A percentile compares a stretch with the other conserved stretches of the same genome.
phyloP scores from a whole-genome alignment of 2,888 invertebrate genomes.

The Andrena flavipes region DNA sequence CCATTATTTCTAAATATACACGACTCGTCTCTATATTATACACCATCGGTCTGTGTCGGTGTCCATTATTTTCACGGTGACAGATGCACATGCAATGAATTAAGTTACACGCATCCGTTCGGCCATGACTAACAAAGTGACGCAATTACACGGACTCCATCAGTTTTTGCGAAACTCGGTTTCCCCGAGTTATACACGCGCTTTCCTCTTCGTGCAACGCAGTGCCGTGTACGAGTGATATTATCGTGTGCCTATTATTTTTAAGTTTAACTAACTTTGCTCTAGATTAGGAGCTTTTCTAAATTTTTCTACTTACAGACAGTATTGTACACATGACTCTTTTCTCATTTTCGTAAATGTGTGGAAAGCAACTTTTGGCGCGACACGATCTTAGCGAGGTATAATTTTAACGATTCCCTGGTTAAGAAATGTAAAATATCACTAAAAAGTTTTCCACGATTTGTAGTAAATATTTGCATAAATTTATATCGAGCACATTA shows the following conservation, averaged over 20 bases:
- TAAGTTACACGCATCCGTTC: constrained; percentile 53
- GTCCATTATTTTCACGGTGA: constrained; percentile 7
- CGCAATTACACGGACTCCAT: constrained; percentile 57
- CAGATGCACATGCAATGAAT: constrained; percentile 35
- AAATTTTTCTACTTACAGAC: neutral
- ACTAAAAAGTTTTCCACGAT: neutral
- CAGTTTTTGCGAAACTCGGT: constrained; percentile 60
- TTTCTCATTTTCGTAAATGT: neutral
- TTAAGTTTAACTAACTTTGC: neutral
- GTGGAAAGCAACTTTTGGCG: constrained; percentile 1
- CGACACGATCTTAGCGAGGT: neutral
- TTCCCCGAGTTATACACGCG: constrained; percentile 32
- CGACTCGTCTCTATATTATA: neutral
- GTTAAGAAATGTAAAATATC: neutral
- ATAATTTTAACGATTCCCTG: neutral
- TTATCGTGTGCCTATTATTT: neutral
- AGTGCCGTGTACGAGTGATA: constrained; percentile 1
- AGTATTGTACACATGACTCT: neutral
- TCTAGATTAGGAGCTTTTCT: neutral
- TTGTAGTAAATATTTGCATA: neutral
- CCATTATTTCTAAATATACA: constrained; percentile 62
- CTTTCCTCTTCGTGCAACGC: constrained; percentile 42
- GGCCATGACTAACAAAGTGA: constrained; percentile 46
- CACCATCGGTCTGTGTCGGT: neutral
- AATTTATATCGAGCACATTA: neutral